Evolutionary conservation across 2,113 vertebrate species (phyloP).

Genomic region (Podarcis raffonei): DNA sequence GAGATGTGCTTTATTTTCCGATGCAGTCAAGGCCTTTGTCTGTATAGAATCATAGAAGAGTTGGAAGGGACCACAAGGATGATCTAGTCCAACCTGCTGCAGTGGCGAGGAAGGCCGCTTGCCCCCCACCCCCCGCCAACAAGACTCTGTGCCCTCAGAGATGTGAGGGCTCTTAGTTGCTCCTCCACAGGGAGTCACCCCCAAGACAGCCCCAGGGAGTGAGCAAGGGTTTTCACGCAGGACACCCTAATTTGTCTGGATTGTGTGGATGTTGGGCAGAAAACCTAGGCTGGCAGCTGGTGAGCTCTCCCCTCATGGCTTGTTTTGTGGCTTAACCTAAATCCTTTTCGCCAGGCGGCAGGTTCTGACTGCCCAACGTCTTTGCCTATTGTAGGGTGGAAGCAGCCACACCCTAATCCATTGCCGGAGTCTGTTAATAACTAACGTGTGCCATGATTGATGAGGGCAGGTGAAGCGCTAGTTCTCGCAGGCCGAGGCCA

Average conservation of each 20-base stretch:
- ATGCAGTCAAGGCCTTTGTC: neutral
- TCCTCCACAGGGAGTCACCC: too few relatives aligned
- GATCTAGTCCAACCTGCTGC: too few relatives aligned
- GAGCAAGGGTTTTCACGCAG: neutral
- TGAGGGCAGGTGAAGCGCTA: neutral
- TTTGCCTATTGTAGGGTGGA: neutral
- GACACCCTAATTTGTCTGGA: too few relatives aligned
- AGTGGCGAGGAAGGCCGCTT: too few relatives aligned
- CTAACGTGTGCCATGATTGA: neutral
- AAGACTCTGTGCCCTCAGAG: slow-evolving; percentile 11
- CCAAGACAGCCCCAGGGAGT: neutral
- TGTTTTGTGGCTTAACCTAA: too few relatives aligned
- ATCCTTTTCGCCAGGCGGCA: too few relatives aligned
- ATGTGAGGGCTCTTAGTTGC: neutral
- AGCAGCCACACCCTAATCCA: neutral
- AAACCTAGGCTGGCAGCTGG: neutral
- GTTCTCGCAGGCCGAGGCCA: neutral
- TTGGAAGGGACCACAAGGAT: too few relatives aligned
- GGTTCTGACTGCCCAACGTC: too few relatives aligned
- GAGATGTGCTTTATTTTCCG: too few relatives aligned
- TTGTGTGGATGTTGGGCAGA: neutral
- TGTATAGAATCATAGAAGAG: too few relatives aligned
- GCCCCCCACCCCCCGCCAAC: neutral
- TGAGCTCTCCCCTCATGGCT: too few relatives aligned
- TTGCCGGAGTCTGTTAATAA: neutral